Evolutionary conservation across 2,888 invertebrate species (phyloP), one percentile per base, ranked within the genome.

Genomic region (Odontomyia ornata): DNA sequence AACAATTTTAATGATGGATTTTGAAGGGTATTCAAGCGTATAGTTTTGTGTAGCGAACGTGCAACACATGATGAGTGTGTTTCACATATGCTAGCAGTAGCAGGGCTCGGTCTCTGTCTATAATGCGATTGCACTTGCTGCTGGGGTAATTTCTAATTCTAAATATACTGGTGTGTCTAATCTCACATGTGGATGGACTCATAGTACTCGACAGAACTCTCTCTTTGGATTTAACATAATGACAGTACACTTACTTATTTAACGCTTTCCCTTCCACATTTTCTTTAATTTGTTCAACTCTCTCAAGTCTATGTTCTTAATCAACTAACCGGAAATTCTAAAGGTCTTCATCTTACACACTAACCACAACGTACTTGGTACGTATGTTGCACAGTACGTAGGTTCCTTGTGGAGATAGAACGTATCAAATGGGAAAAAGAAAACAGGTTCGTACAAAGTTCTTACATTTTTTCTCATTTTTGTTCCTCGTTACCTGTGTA

Each of bases 301-400:
- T 25, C 25, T 60, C 25, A 23, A 60, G 7, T 4, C 5, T 52
- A 15, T 52, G 52, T 25, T 60, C 23, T 9, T 60, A 60, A 60
- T 60, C 57, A 60, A 60, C 57, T 60, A 60, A 60, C 57, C 57
- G 57, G 57, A 60, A 60, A 60, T 60, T 60, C 57, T 60, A 60
- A 60, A 60, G 57, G 57, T 60, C 57, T 60, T 60, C 23, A 3
- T n/a, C 57, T 52, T 52, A 15, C 52, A 52, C 52, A n/a, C 7
- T 15, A 9, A 18, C 5, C 52, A 52, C 52, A 52, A 13, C n/a
- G 36, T 36, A 36, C 36, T 36, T 36, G 5, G 36, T 36, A 36
- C 36, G 9, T 36, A 36, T 36, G 52, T 18, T 52, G 52, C 3
- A 52, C n/a, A n/a, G n/a, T 52, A 52, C 52, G 52, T 52, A 52